phyloP scores from a whole-genome alignment of 1,140 invertebrate species.

The Drosophila equinoxialis region DNA sequence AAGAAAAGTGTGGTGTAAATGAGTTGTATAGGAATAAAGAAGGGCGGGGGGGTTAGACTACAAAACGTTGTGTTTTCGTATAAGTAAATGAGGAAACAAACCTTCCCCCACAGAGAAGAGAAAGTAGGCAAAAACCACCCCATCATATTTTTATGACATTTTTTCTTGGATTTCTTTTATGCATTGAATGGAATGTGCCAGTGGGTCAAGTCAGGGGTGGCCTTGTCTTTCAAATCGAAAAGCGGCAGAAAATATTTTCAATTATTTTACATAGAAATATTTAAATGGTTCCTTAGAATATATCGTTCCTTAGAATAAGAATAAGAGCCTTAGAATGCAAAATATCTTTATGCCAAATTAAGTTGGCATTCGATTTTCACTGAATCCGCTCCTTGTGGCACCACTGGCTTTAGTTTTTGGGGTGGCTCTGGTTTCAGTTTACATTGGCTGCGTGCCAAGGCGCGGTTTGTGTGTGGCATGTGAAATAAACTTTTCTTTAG shows the following conservation, averaged over 20 bases:
- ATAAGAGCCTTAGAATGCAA: no score
- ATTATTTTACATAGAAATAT: no score
- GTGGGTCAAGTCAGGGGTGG: constrained; percentile 45
- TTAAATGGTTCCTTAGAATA: no score
- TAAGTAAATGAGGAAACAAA: constrained; percentile 1
- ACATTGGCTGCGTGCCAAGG: constrained; percentile 69
- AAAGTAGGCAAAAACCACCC: background rate
- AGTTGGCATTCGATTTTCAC: background rate
- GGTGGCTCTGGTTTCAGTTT: constrained; percentile 13
- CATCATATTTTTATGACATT: constrained; percentile 9
- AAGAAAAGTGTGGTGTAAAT: background rate
- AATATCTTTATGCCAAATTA: no score
- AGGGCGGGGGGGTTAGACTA: background rate
- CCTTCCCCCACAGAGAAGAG: background rate
- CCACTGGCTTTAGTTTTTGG: background rate
- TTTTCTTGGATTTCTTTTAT: constrained; percentile 3
- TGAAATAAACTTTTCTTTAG: constrained; percentile 46
- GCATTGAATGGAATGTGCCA: background rate
- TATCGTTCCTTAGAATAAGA: no score
- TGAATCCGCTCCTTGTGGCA: background rate
- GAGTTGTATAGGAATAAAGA: background rate
- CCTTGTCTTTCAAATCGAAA: no score
- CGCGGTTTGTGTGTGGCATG: constrained; percentile 50
- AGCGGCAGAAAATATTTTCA: background rate
- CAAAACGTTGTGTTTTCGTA: background rate